These are phyloP conservation scores for Pyrocoelia pectoralis DNA, from an alignment of 2,888 invertebrate genomes.

Conservation along the genomic window DNA sequence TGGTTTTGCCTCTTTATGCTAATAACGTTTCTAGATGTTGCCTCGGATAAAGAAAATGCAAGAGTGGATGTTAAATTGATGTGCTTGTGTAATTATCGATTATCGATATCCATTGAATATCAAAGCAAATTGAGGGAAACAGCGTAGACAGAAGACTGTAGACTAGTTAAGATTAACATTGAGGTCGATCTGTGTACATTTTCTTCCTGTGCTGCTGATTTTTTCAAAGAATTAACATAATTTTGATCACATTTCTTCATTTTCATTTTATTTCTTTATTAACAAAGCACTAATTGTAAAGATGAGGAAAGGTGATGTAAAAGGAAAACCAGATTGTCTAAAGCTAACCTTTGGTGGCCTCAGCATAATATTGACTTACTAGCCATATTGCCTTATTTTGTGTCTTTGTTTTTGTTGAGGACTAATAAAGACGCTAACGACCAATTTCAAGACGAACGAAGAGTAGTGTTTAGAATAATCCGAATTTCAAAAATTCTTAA, in stretches of 20 bases:
- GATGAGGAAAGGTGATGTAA: background rate
- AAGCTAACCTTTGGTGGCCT: constrained; percentile 73
- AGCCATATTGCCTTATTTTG: constrained; percentile 98
- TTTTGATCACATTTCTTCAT: constrained; percentile 17
- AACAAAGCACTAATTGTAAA: constrained; percentile 31
- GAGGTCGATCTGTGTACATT: constrained; percentile 58
- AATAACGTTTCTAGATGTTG: constrained; percentile 57
- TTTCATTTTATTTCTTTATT: constrained; percentile 28
- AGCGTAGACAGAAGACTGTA: constrained; percentile 25
- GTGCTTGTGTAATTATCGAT: constrained; percentile 37
- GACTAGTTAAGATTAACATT: constrained; percentile 56
- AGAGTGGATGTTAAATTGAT: constrained; percentile 39
- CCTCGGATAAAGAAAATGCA: constrained; percentile 48
- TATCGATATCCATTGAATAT: background rate
- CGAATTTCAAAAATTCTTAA: constrained; percentile 94
- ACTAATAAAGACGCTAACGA: constrained; percentile 96
- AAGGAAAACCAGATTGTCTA: constrained; percentile 11
- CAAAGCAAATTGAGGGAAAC: constrained; percentile 9
- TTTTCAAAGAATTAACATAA: constrained; percentile 17
- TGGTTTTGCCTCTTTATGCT: constrained; percentile 43
- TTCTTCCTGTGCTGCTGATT: constrained; percentile 56
- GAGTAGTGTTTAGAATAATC: constrained; percentile 98
- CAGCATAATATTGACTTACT: constrained; percentile 97
- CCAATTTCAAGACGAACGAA: constrained; percentile 96
- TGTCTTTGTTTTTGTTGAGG: constrained; percentile 95